These are phyloP conservation scores for Nixonia krombeini DNA, from an alignment of 1,140 invertebrate species.

Conservation along the genomic window DNA sequence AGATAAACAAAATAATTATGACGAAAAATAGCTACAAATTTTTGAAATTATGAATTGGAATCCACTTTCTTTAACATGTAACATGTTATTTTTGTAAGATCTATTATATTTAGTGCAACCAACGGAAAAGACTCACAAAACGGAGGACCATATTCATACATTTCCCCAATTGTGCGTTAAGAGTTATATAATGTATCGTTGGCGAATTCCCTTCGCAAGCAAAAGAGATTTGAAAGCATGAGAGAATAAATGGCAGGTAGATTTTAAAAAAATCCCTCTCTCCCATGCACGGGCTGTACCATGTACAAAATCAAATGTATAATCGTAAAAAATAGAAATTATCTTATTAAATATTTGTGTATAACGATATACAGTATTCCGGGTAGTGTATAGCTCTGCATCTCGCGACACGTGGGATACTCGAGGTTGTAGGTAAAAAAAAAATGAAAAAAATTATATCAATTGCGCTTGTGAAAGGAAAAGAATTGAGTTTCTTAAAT, in stretches of 20 bases:
- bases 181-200: too few relatives aligned
- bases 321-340: constrained; percentile 60
- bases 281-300: constrained; percentile 49
- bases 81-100: too few relatives aligned
- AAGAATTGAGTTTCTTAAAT: constrained; percentile 39
- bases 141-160: too few relatives aligned
- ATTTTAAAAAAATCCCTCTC: constrained; percentile 13
- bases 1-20: too few relatives aligned
- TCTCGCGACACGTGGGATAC: constrained; percentile 28
- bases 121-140: too few relatives aligned
- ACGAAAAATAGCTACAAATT: too few relatives aligned
- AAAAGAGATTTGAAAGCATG: constrained; percentile 11
- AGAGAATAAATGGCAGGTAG: constrained; percentile 27
- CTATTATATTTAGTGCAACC: too few relatives aligned
- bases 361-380: constrained; percentile 61
- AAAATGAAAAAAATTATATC: constrained; percentile 57
- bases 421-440: constrained; percentile 55
- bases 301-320: constrained; percentile 69
- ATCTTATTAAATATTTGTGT: constrained; percentile 41
- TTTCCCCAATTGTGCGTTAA: too few relatives aligned
- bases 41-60: too few relatives aligned
- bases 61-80: too few relatives aligned
- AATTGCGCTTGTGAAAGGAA: constrained; percentile 48
- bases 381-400: constrained; percentile 35
- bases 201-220: constrained; percentile 24